Conservation (phyloP, 1,140 invertebrate genomes). For the Temnothorax nylanderi region DNA sequence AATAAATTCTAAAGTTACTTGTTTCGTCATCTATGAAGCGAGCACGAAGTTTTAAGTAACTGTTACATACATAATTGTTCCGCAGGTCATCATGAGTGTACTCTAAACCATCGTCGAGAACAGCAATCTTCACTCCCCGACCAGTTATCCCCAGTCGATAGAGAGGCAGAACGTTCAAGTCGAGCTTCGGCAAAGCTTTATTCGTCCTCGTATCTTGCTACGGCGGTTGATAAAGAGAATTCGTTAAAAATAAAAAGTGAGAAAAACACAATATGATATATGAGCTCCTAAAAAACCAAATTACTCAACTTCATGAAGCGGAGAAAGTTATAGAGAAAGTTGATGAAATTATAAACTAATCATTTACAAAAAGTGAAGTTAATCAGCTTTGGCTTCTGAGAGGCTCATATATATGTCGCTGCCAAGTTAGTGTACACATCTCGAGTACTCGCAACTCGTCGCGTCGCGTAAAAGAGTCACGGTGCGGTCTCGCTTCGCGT, state of each 20-base stretch:
- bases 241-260: constrained; percentile 12
- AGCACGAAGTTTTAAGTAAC: not conserved
- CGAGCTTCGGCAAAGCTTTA: constrained; percentile 88
- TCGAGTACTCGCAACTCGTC: too few species aligned
- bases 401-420: not conserved
- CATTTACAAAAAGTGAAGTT: not conserved
- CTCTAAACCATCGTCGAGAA: constrained; percentile 96
- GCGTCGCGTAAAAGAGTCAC: too few species aligned
- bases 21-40: constrained; percentile 45
- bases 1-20: not conserved
- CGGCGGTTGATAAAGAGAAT: constrained; percentile 61
- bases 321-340: not conserved
- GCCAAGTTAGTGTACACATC: too few species aligned
- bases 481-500: too few species aligned
- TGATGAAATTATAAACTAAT: constrained; percentile 13
- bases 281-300: not conserved
- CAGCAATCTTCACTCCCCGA: constrained; percentile 91
- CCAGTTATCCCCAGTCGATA: constrained; percentile 94
- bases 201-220: constrained; percentile 81
- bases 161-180: constrained; percentile 92
- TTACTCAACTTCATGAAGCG: not conserved
- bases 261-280: not conserved
- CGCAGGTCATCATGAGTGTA: constrained; percentile 92
- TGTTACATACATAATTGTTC: constrained; percentile 91
- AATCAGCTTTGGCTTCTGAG: not conserved